Conservation (phyloP, 2,888 invertebrate genomes). For the Fragum sueziense region DNA sequence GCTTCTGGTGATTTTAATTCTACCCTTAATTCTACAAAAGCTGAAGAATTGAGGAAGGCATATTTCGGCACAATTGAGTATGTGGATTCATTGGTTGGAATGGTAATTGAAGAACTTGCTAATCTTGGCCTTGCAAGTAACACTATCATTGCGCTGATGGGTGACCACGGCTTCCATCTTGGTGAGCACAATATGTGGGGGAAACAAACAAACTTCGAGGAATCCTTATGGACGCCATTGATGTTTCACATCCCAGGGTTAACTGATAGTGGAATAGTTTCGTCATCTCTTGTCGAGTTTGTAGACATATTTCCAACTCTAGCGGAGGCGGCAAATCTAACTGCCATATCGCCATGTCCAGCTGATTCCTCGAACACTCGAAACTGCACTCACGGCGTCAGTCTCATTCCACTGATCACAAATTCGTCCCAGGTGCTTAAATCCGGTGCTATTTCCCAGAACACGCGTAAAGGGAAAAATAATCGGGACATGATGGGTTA, state of each 20-base stretch:
- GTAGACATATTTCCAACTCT: constrained; percentile 4
- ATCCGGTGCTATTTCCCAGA: constrained; percentile 3
- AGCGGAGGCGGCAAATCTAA: neutral
- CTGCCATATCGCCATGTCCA: neutral
- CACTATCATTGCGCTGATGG: constrained; percentile 1
- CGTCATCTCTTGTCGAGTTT: neutral
- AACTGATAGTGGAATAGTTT: neutral
- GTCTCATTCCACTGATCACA: neutral
- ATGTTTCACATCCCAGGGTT: constrained; percentile 10
- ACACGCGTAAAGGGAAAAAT: neutral
- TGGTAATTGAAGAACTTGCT: neutral
- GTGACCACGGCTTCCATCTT: constrained; percentile 3
- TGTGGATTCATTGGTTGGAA: neutral
- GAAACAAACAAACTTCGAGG: constrained; percentile 14
- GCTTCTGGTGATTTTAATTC: neutral
- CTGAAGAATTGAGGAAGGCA: constrained; percentile 13
- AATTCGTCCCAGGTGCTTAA: neutral
- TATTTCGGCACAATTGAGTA: constrained; percentile 5
- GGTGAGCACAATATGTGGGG: constrained; percentile 5
- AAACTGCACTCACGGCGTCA: neutral
- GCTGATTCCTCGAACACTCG: neutral
- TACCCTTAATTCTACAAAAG: neutral
- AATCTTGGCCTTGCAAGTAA: constrained; percentile 6
- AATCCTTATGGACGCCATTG: constrained; percentile 14
- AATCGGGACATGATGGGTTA: neutral